phyloP scores from a whole-genome alignment of 2,888 invertebrate genomes.

The Ennomos quercinarius region DNA sequence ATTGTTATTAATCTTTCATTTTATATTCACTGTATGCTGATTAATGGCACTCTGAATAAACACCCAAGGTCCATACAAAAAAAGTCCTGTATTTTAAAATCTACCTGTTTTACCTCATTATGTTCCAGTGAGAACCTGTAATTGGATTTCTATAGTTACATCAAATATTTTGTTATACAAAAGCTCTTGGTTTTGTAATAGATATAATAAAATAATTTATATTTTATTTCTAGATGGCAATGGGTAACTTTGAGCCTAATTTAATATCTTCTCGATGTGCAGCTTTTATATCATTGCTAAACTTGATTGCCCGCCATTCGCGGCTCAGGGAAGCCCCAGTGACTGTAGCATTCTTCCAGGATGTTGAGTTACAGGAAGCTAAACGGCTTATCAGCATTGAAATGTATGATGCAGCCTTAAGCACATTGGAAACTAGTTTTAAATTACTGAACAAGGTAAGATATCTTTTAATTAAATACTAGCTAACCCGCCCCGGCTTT shows the following conservation, averaged over 20 bases:
- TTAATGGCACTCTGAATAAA: too few species aligned
- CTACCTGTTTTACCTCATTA: too few species aligned
- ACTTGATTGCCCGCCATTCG: conserved; percentile 82
- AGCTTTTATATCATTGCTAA: conserved; percentile 87
- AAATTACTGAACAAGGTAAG: conserved; percentile 84
- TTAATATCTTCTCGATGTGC: conserved; percentile 87
- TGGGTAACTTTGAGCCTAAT: conserved; percentile 89
- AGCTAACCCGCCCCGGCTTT: too few species aligned
- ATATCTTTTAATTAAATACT: not conserved
- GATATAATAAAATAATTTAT: too few species aligned
- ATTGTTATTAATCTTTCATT: too few species aligned
- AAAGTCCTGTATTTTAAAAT: too few species aligned
- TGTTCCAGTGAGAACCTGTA: too few species aligned
- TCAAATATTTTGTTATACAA: too few species aligned
- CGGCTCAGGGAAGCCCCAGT: conserved; percentile 84
- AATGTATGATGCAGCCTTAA: conserved; percentile 87
- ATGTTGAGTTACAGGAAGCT: conserved; percentile 87
- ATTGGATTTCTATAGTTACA: too few species aligned
- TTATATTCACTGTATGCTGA: too few species aligned
- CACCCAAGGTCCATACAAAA: too few species aligned
- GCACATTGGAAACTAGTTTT: conserved; percentile 88
- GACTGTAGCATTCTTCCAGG: conserved; percentile 87
- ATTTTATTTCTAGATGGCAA: conserved; percentile 76
- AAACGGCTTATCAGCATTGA: conserved; percentile 85
- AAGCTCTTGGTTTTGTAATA: too few species aligned